phyloP scores from a whole-genome alignment of 2,797 vertebrate genomes.

The Falco berigora region DNA sequence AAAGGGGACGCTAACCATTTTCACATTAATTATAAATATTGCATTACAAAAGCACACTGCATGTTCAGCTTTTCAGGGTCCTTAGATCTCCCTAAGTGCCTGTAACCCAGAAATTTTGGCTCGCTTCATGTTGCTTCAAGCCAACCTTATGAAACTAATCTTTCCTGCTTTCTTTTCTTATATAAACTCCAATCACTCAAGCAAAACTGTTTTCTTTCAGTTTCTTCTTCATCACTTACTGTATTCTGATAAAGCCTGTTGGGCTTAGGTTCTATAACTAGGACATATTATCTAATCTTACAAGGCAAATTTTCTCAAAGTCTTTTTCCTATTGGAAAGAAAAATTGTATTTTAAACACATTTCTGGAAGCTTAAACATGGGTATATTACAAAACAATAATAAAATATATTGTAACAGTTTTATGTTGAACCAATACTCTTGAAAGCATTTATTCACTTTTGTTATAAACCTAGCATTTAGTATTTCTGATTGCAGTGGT shows the following conservation, averaged over 20 bases:
- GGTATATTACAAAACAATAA: neutral
- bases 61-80: neutral
- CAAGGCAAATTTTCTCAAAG: neutral
- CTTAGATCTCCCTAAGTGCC: neutral
- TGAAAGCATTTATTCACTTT: neutral
- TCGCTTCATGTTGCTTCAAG: neutral
- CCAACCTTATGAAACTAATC: neutral
- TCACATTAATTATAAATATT: constrained; percentile 15
- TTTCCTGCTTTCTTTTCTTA: neutral
- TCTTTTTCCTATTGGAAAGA: neutral
- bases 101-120: neutral
- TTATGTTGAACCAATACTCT: neutral
- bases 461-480: neutral
- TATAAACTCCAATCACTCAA: neutral
- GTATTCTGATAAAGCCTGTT: neutral
- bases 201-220: neutral
- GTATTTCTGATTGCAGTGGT: neutral
- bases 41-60: neutral
- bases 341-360: neutral
- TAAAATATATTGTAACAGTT: neutral
- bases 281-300: neutral
- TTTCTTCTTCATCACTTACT: neutral
- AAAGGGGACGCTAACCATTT: neutral
- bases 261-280: neutral
- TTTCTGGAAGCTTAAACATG: neutral